Base-by-base conservation (phyloP, 2,113 vertebrate species). In the Burhinus bistriatus region DNA sequence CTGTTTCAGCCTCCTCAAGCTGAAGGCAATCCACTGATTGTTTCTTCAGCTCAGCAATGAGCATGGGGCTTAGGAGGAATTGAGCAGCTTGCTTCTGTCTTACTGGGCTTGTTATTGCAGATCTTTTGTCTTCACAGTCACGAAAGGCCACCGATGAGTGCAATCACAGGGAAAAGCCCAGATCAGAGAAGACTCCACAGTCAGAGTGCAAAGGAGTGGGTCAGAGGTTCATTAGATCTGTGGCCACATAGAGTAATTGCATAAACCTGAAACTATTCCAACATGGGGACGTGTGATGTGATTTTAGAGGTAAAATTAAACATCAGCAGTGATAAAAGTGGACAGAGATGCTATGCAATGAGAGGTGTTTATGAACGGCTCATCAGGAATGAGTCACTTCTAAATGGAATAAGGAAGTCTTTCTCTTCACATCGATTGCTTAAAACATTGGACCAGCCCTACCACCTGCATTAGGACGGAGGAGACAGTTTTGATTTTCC, bases 21-120 rank as follows among this genome's bases (percentile, higher is more conserved):
- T 78, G 61, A 91, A 81, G 77, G 61, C 52, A 95, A 82, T 84
- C 29, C 80, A 40, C 55, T 49, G 77, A 38, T 75, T 86, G 58
- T 88, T 90, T 92, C 77, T 92, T 45, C 92, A 89, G 61, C 90
- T 84, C 91, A 65, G 52, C 30, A 25, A 21, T 15, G 58, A 87
- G 27, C 32, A 17, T n/a, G 27, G 44, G 66, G 78, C 15, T 96
- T 87, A 89, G 80, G 51, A 78, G 34, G 52, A 75, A 52, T 2
- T 79, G 36, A 93, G n/a, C 27, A 81, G 42, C 65, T 93, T 57
- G 5, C 30, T 90, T 71, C 47, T 76, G 44, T 45, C 30, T 96
- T 84, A 59, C 57, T 79, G 61, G 32, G 30, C 8, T 94, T 75
- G 47, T 78, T 84, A 32, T 75, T 22, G 2, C 15, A 3, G 11